Percentiles rank a stretch among this genome's conserved stretches.
Evolutionary conservation across 2,113 vertebrate genomes (phyloP).

Genomic region (Nothoprocta perdicaria): DNA sequence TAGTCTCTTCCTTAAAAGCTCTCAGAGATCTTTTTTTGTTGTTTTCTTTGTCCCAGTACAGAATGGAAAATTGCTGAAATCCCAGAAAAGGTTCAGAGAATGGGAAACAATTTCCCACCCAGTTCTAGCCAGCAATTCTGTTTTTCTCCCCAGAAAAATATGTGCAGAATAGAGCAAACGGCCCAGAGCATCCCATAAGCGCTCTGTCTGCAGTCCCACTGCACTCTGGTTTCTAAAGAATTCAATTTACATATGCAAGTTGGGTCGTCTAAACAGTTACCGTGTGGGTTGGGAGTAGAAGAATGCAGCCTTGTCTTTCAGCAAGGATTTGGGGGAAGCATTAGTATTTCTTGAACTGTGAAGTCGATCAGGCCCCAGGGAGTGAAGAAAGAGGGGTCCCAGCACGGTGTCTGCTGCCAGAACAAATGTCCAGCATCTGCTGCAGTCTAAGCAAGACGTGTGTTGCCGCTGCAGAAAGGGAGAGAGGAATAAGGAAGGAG

Average conservation of each 20-base stretch:
- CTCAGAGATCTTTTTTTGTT: not conserved
- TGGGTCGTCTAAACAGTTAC: conserved; percentile 64
- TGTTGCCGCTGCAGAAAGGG: conserved; percentile 38
- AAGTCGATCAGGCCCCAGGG: conserved; percentile 55
- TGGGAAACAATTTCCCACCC: conserved; percentile 51
- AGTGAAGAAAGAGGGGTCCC: conserved; percentile 72
- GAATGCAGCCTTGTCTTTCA: conserved; percentile 76
- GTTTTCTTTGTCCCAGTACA: conserved; percentile 52
- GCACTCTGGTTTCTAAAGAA: conserved; percentile 65
- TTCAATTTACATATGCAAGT: conserved; percentile 70
- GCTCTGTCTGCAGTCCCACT: conserved; percentile 49
- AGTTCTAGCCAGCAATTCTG: conserved; percentile 53
- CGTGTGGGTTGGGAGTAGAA: conserved; percentile 69
- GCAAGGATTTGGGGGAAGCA: conserved; percentile 72
- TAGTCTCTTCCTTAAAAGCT: not conserved
- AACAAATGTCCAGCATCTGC: conserved; percentile 82
- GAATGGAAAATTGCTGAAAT: conserved; percentile 66
- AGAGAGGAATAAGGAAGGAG: conserved; percentile 9
- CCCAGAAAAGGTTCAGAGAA: conserved; percentile 57
- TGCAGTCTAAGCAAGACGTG: conserved; percentile 59
- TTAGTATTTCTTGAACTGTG: conserved; percentile 71
- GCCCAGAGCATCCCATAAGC: conserved; percentile 54
- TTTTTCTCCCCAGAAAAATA: conserved; percentile 63
- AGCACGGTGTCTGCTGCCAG: conserved; percentile 79
- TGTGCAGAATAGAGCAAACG: conserved; percentile 30